Conservation (phyloP, 2,113 vertebrate genomes). For the Xyliphius kryptos region DNA sequence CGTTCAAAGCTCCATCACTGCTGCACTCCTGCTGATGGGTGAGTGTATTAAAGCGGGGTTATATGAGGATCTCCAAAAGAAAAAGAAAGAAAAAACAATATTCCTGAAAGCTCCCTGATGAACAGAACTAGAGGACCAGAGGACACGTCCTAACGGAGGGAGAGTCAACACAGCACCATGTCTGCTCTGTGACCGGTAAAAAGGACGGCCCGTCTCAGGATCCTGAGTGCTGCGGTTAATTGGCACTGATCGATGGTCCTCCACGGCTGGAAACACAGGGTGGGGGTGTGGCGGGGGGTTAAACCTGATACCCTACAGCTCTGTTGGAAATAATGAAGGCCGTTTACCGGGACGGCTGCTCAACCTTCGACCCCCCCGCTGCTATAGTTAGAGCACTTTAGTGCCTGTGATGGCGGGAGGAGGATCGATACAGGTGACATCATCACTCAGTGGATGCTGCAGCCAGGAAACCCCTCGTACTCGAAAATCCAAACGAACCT, state of each 20-base stretch:
- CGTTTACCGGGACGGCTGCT: too few relatives aligned
- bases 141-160: neutral
- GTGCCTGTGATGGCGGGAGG: neutral
- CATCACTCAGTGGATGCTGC: neutral
- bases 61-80: too few relatives aligned
- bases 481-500: neutral
- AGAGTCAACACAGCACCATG: conserved; percentile 4
- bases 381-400: neutral
- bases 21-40: too few relatives aligned
- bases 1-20: too few relatives aligned
- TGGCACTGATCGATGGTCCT: conserved; percentile 37
- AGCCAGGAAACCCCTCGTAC: neutral
- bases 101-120: neutral
- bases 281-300: neutral
- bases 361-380: neutral
- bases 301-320: too few relatives aligned
- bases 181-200: conserved; percentile 5
- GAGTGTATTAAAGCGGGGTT: too few relatives aligned
- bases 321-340: too few relatives aligned
- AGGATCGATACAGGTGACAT: too few relatives aligned
- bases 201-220: conserved; percentile 18
- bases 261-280: conserved; percentile 21
- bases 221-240: conserved; percentile 43
- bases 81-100: too few relatives aligned
- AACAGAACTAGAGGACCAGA: too few relatives aligned